phyloP scores from a whole-genome alignment of 2,113 vertebrate species.

The Genyomyrus donnyi region DNA sequence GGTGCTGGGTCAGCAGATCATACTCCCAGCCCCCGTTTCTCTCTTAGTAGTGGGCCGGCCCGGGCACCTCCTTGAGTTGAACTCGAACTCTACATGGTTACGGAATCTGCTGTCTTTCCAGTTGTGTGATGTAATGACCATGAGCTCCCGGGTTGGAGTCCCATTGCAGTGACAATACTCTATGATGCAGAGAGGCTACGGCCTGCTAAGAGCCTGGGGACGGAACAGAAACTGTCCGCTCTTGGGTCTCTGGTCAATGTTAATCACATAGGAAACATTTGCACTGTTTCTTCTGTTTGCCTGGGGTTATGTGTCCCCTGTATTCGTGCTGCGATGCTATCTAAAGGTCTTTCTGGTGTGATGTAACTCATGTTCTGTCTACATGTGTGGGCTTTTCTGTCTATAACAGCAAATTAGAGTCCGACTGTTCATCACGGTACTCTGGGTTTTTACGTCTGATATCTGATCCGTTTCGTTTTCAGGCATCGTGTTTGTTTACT shows the following conservation, averaged over 20 bases:
- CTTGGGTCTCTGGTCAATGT: slow-evolving; percentile 45
- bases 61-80: background rate
- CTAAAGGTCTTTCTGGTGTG: background rate
- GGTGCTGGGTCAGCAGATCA: slow-evolving; percentile 4
- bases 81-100: background rate
- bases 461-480: background rate
- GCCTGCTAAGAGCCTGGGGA: slow-evolving; percentile 34
- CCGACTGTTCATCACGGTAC: background rate
- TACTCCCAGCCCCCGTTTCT: background rate
- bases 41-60: slow-evolving; percentile 10
- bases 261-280: slow-evolving; percentile 39
- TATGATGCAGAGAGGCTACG: slow-evolving; percentile 34
- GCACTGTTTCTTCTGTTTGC: slow-evolving; percentile 8
- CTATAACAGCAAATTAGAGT: background rate
- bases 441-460: background rate
- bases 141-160: slow-evolving; percentile 8
- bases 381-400: slow-evolving; percentile 4
- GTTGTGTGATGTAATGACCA: background rate
- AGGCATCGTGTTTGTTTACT: background rate
- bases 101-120: background rate
- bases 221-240: slow-evolving; percentile 42
- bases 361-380: background rate
- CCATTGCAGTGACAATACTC: background rate
- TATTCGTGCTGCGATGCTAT: background rate
- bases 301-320: slow-evolving; percentile 26